Conservation (phyloP, 2,797 vertebrate genomes). For the Poeciliopsis gracilis region DNA sequence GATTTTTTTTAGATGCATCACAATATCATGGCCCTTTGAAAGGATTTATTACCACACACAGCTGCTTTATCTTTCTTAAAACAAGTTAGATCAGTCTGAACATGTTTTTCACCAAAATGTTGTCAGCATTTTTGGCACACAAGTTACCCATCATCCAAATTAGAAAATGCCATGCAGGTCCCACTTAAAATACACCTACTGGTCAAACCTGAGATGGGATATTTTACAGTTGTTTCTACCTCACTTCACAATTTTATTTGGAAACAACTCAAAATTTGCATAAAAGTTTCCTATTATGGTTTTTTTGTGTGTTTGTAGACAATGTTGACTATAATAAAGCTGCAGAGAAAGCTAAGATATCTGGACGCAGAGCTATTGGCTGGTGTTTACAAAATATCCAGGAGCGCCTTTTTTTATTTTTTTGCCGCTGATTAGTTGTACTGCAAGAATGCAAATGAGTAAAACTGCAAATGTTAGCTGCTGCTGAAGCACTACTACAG, state of each 20-base stretch:
- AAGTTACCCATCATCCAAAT: not conserved
- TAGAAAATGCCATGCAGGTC: not conserved
- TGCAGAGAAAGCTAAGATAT: not conserved
- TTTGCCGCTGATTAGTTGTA: not conserved
- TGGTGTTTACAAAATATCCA: not conserved
- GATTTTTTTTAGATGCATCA: conserved; percentile 1
- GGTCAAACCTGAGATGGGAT: not conserved
- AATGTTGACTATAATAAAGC: not conserved
- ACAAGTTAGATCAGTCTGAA: not conserved
- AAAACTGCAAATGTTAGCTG: not conserved
- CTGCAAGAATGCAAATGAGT: not conserved
- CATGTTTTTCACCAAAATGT: not conserved
- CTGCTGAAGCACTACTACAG: not conserved
- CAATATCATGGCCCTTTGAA: conserved; percentile 1
- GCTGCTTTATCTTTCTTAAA: not conserved
- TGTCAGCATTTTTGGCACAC: not conserved
- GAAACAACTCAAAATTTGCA: not conserved
- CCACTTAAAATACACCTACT: not conserved
- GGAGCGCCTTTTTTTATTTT: not conserved
- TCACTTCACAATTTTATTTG: not conserved
- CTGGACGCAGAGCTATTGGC: not conserved
- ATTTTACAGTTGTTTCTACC: not conserved
- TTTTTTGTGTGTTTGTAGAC: not conserved
- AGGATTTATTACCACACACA: conserved; percentile 1
- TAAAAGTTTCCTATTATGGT: not conserved